Evolutionary conservation across 2,113 vertebrate genomes (phyloP).

Genomic region (Uria lomvia): DNA sequence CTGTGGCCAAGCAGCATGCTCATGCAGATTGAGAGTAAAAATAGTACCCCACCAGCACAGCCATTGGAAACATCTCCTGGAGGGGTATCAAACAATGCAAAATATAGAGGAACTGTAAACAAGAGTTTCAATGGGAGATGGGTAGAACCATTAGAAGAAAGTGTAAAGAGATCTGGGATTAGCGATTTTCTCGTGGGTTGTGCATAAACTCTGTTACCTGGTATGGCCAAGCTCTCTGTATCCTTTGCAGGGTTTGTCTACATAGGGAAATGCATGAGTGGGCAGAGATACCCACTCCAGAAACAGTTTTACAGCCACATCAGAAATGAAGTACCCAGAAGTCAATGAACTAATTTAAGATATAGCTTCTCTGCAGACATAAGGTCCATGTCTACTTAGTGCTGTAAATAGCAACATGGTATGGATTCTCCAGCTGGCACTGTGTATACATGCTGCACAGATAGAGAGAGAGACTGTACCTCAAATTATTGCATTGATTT

Average conservation of each 20-base stretch:
- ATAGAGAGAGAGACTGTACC: neutral
- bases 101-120: neutral
- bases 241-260: neutral
- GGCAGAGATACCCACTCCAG: neutral
- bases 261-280: neutral
- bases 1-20: neutral
- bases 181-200: neutral
- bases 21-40: neutral
- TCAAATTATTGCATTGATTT: neutral
- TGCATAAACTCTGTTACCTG: neutral
- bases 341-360: slow-evolving; percentile 32
- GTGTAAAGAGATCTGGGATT: neutral
- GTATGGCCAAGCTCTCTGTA: neutral
- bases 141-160: neutral
- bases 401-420: neutral
- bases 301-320: neutral
- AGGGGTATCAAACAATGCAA: neutral
- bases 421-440: slow-evolving; percentile 9
- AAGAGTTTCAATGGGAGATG: neutral
- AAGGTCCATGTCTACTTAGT: neutral
- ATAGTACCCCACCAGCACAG: neutral
- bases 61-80: neutral
- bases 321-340: neutral
- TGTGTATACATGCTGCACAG: neutral
- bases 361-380: neutral